phyloP scores from a whole-genome alignment of 2,888 invertebrate species.

The Listrodromus nycthemerus region DNA sequence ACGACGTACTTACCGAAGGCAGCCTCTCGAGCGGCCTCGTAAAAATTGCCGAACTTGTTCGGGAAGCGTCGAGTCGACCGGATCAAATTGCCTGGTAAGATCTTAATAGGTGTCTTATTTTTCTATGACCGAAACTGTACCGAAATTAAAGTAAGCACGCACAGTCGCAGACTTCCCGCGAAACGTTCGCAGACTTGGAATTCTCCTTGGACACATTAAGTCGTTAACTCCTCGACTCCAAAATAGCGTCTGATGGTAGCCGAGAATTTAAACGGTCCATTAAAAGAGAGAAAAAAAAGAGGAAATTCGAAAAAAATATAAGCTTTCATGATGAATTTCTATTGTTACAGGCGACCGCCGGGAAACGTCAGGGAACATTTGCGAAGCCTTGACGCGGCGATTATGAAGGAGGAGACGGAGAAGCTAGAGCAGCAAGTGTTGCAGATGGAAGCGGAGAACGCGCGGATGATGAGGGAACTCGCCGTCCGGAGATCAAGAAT shows the following conservation, averaged over 20 bases:
- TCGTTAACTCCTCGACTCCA: neutral
- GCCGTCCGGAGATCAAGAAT: constrained; percentile 68
- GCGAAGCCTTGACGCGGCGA: constrained; percentile 75
- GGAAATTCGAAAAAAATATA: neutral
- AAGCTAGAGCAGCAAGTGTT: constrained; percentile 70
- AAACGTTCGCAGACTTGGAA: neutral
- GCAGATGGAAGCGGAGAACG: constrained; percentile 76
- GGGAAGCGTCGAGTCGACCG: constrained; percentile 67
- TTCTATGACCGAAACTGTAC: neutral
- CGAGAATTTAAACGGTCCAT: no score
- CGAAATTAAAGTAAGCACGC: constrained; percentile 5
- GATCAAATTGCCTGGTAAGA: constrained; percentile 74
- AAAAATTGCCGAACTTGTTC: constrained; percentile 70
- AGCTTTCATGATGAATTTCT: neutral
- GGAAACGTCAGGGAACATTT: constrained; percentile 77
- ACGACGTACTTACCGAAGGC: constrained; percentile 74
- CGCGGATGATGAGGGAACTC: constrained; percentile 70
- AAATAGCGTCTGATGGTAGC: neutral
- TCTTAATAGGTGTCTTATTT: neutral
- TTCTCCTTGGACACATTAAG: neutral
- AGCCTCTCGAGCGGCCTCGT: constrained; percentile 71
- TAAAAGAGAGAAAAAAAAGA: neutral
- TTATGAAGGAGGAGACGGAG: constrained; percentile 73
- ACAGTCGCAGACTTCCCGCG: neutral
- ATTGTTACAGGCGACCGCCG: constrained; percentile 78